These are phyloP conservation scores for Prionchulus punctatus DNA, from an alignment of 2,888 invertebrate genomes.

Conservation along the genomic window DNA sequence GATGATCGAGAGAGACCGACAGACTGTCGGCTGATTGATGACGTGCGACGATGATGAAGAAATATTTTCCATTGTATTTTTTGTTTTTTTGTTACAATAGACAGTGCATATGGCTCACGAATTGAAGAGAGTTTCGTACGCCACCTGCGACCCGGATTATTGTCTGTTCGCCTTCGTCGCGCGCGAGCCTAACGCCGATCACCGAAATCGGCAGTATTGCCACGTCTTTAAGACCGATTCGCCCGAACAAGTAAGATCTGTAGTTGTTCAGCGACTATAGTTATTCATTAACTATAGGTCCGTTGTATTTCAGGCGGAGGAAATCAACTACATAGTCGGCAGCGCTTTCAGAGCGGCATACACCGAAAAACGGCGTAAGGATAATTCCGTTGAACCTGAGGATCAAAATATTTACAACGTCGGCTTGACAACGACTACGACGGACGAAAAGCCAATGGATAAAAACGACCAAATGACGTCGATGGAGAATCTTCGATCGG, in stretches of 20 bases:
- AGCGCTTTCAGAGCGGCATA: neutral
- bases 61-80: neutral
- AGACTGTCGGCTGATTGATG: too few species aligned
- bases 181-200: too few species aligned
- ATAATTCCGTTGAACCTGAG: too few species aligned
- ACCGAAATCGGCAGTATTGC: conserved; percentile 49
- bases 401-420: too few species aligned
- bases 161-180: conserved; percentile 64
- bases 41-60: too few species aligned
- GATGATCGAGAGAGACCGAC: too few species aligned
- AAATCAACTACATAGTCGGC: neutral
- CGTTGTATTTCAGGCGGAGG: neutral
- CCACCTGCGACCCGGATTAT: conserved; percentile 62
- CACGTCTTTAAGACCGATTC: conserved; percentile 61
- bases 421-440: too few species aligned
- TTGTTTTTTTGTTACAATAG: conserved; percentile 35
- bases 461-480: too few species aligned
- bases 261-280: conserved; percentile 26
- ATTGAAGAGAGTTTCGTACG: conserved; percentile 64
- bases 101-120: conserved; percentile 67
- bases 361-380: neutral
- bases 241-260: conserved; percentile 51
- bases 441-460: too few species aligned
- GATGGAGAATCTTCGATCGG: too few species aligned
- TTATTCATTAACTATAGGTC: neutral